Percentiles rank a stretch among this genome's conserved stretches.
phyloP scores from a whole-genome alignment of 2,113 vertebrate genomes.

The Cebus imitator region DNA sequence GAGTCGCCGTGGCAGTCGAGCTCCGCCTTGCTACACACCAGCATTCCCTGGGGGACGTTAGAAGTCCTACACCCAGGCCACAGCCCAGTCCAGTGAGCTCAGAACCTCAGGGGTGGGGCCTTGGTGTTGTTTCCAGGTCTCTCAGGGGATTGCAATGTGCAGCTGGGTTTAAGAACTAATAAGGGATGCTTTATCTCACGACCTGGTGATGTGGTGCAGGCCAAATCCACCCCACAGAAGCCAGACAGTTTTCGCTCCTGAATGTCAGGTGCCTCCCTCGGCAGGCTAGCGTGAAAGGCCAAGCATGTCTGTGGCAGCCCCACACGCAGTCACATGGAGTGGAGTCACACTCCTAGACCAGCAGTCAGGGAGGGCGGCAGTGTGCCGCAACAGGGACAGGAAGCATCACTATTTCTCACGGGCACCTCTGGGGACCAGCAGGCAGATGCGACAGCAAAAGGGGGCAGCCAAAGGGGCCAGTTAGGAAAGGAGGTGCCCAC shows the following conservation, averaged over 20 bases:
- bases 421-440: neutral
- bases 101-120: neutral
- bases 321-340: neutral
- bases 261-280: neutral
- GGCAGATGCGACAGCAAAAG: neutral
- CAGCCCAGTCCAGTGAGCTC: neutral
- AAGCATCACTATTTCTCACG: neutral
- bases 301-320: accelerated
- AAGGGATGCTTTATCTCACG: neutral
- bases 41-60: neutral
- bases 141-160: neutral
- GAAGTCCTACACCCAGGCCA: neutral
- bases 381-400: neutral
- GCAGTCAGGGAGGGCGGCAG: neutral
- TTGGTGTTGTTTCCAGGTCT: neutral
- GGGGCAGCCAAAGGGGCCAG: neutral
- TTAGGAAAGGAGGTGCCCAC: neutral
- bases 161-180: neutral
- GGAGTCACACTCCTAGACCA: neutral
- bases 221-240: neutral
- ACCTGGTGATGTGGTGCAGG: neutral
- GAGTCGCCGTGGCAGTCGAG: neutral
- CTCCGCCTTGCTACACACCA: neutral
- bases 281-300: neutral
- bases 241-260: neutral